Conservation (phyloP, 53 echinoderm and acorn worm genomes). For the Holothuria scabra region DNA sequence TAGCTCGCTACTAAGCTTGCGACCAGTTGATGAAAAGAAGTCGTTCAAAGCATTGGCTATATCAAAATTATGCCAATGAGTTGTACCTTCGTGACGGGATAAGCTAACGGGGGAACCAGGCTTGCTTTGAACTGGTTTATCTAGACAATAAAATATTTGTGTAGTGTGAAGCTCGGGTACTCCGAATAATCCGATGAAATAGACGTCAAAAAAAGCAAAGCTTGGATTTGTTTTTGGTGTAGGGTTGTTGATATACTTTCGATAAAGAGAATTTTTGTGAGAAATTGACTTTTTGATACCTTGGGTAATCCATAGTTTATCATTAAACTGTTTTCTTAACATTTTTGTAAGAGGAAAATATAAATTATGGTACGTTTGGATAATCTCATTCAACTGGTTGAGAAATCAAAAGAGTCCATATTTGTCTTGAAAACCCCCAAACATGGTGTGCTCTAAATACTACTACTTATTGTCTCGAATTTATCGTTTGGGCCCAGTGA, state of each 20-base stretch:
- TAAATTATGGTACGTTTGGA: background rate
- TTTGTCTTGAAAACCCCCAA: too few relatives aligned
- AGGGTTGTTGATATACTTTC: background rate
- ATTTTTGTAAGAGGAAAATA: conserved; percentile 6
- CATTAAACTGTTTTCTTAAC: background rate
- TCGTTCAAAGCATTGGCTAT: too few relatives aligned
- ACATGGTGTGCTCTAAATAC: too few relatives aligned
- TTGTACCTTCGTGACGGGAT: background rate
- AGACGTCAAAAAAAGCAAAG: background rate
- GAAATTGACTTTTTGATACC: background rate
- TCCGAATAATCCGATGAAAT: background rate
- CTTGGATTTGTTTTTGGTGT: background rate
- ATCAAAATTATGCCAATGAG: too few relatives aligned
- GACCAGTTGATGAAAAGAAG: too few relatives aligned
- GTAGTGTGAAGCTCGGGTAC: background rate
- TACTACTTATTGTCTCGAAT: too few relatives aligned
- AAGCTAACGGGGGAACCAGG: background rate
- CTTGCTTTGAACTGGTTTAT: background rate
- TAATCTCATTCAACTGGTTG: background rate
- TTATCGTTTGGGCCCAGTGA: too few relatives aligned
- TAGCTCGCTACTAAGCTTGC: too few relatives aligned
- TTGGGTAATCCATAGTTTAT: background rate
- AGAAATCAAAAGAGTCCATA: background rate
- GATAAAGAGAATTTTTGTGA: background rate
- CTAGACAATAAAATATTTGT: background rate